Evolutionary conservation across 2,888 invertebrate species (phyloP).

Genomic region (Endomychus coccineus): DNA sequence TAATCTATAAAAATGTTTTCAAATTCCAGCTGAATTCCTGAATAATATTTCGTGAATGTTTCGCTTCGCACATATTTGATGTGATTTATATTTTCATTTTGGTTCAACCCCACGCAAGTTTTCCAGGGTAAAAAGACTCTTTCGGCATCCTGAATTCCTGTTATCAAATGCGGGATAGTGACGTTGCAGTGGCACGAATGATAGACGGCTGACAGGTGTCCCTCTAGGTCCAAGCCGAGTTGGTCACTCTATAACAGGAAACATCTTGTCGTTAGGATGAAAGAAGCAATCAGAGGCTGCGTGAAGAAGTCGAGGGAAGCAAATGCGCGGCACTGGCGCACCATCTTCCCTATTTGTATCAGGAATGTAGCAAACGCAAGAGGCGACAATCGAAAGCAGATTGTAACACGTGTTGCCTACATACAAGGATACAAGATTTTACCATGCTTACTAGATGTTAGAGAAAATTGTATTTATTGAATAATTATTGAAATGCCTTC

Average conservation of each 20-base stretch:
- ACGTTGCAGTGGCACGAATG: slow-evolving; percentile 43
- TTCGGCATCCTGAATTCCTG: slow-evolving; percentile 32
- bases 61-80: too few species aligned
- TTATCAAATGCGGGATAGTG: slow-evolving; percentile 39
- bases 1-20: too few species aligned
- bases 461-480: too few species aligned
- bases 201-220: slow-evolving; percentile 46
- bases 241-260: slow-evolving; percentile 1
- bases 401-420: slow-evolving; percentile 11
- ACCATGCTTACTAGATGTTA: too few species aligned
- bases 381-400: slow-evolving; percentile 19
- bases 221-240: slow-evolving; percentile 7
- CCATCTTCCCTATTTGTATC: slow-evolving; percentile 41
- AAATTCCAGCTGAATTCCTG: too few species aligned
- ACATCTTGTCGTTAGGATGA: not conserved
- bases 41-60: too few species aligned
- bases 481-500: too few species aligned
- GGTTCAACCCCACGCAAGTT: too few species aligned
- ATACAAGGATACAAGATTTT: too few species aligned
- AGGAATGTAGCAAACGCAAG: slow-evolving; percentile 29
- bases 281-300: slow-evolving; percentile 29
- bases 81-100: too few species aligned
- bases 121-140: slow-evolving; percentile 17
- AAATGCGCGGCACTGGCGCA: slow-evolving; percentile 40
- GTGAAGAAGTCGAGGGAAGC: slow-evolving; percentile 35